A percentile compares a stretch with the other conserved stretches of the same genome.
Conservation (phyloP, 2,888 invertebrate species). For the Leptopilina syphax region DNA sequence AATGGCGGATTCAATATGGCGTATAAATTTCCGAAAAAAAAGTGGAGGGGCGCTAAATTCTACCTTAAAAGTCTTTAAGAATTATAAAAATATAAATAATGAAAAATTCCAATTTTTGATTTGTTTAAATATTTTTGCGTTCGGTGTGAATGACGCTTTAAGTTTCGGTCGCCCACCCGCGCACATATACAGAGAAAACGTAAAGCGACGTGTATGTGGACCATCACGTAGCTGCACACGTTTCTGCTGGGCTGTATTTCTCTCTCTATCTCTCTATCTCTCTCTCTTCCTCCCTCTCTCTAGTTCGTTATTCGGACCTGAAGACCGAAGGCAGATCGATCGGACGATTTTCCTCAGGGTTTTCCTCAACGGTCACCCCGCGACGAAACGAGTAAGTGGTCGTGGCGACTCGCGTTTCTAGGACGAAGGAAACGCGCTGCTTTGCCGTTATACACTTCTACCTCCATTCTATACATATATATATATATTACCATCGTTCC, state of each 20-base stretch:
- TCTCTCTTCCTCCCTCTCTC: slow-evolving; percentile 51
- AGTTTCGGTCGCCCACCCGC: slow-evolving; percentile 70
- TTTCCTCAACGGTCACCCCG: slow-evolving; percentile 74
- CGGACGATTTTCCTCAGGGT: slow-evolving; percentile 76
- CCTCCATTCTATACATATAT: slow-evolving; percentile 10
- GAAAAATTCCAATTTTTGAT: not conserved
- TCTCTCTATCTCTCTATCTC: slow-evolving; percentile 41
- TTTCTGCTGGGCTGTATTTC: slow-evolving; percentile 47
- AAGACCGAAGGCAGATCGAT: slow-evolving; percentile 76
- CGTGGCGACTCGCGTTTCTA: slow-evolving; percentile 58
- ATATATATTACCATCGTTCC: slow-evolving; percentile 38
- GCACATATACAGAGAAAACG: slow-evolving; percentile 62
- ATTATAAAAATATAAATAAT: too few species aligned
- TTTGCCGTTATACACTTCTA: slow-evolving; percentile 38
- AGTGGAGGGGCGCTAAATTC: too few species aligned
- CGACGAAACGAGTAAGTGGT: slow-evolving; percentile 62
- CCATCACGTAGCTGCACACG: slow-evolving; percentile 54
- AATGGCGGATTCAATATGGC: too few species aligned
- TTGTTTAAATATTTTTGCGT: slow-evolving; percentile 22
- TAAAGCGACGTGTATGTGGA: slow-evolving; percentile 57
- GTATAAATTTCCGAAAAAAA: too few species aligned
- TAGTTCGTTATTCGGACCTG: slow-evolving; percentile 72
- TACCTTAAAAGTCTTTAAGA: too few species aligned
- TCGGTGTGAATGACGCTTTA: slow-evolving; percentile 68
- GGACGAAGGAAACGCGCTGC: slow-evolving; percentile 58